Conservation (phyloP, 2,113 vertebrate genomes). For the Enhydra lutris region DNA sequence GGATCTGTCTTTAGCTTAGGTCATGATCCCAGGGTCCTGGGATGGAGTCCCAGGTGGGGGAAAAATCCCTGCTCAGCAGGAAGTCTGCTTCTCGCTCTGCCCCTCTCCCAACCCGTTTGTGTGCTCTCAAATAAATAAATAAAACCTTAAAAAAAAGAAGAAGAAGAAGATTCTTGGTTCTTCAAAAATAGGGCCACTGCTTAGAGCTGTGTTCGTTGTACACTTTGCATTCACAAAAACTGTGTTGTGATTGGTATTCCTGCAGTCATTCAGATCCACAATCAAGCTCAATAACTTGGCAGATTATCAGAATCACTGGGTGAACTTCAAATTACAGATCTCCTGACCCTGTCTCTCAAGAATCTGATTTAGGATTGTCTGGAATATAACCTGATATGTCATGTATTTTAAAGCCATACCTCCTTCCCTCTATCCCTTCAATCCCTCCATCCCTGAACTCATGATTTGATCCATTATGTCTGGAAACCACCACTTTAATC, state of each 20-base stretch:
- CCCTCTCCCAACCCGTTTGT: not conserved
- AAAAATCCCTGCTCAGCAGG: not conserved
- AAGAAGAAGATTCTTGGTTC: not conserved
- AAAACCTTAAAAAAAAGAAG: not conserved
- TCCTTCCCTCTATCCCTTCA: not conserved
- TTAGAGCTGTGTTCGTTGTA: not conserved
- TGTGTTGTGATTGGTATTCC: not conserved
- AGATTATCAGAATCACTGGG: not conserved
- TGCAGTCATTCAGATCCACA: not conserved
- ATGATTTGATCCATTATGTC: not conserved
- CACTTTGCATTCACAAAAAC: not conserved
- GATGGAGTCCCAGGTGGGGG: not conserved
- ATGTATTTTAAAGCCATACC: not conserved
- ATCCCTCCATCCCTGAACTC: too few relatives aligned
- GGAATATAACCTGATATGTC: not conserved
- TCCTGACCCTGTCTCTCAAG: not conserved
- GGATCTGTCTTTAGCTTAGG: not conserved
- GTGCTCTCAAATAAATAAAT: not conserved
- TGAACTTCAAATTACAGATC: not conserved
- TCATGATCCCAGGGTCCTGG: not conserved
- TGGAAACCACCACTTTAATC: not conserved
- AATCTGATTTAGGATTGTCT: not conserved
- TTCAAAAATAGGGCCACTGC: not conserved
- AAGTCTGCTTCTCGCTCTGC: not conserved
- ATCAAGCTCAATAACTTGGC: not conserved